phyloP scores from a whole-genome alignment of 2,888 invertebrate species.

The Drosophila tripunctata region DNA sequence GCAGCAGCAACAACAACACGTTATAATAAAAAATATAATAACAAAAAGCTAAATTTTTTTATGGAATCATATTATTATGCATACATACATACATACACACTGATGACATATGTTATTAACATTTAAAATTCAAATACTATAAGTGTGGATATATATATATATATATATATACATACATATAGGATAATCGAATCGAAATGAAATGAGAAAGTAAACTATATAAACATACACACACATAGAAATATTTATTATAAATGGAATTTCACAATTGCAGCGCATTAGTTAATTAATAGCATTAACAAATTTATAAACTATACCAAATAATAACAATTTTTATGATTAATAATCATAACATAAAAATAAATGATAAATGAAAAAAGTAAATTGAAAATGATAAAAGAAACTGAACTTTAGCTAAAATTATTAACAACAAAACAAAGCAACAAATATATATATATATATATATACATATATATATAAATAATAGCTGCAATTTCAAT shows the following conservation, averaged over 20 bases:
- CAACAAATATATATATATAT: too few species aligned
- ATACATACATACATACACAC: constrained; percentile 4
- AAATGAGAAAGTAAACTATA: constrained; percentile 8
- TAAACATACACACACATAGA: constrained; percentile 7
- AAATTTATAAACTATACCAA: constrained; percentile 35
- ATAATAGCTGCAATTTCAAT: constrained; percentile 26
- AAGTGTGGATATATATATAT: background rate
- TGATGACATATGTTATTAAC: constrained; percentile 12
- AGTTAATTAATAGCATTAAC: constrained; percentile 51
- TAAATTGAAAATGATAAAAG: constrained; percentile 10
- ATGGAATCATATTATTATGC: constrained; percentile 4
- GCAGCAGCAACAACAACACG: too few species aligned
- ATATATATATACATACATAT: too few species aligned
- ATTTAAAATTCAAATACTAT: constrained; percentile 13
- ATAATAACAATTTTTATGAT: constrained; percentile 20
- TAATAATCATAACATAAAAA: constrained; percentile 12
- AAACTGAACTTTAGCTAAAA: constrained; percentile 2
- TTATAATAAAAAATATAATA: too few species aligned
- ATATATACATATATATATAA: constrained; percentile 38
- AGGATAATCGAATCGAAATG: constrained; percentile 16
- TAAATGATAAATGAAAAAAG: constrained; percentile 21
- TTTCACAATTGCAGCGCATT: constrained; percentile 40
- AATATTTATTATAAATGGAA: constrained; percentile 21
- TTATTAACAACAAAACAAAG: constrained; percentile 5
- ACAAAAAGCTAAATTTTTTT: too few species aligned